Evolutionary conservation across 2,797 vertebrate species (phyloP).

Genomic region (Oryzias dopingdopingensis): DNA sequence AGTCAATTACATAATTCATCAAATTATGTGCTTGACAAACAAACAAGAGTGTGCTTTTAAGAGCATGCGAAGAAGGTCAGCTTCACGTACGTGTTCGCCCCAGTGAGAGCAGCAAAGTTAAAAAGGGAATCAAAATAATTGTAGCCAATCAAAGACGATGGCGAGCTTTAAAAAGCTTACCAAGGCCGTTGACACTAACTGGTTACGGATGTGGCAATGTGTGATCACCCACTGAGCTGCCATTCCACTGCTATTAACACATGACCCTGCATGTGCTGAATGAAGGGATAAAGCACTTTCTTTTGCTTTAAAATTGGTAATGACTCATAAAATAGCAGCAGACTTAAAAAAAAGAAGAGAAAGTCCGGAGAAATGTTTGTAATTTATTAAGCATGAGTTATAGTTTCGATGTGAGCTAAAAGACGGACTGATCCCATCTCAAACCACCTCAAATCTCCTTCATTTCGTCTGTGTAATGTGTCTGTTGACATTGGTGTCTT

Average conservation of each 20-base stretch:
- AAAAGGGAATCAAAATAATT: constrained; percentile 54
- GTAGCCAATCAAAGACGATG: constrained; percentile 51
- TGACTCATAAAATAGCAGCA: constrained; percentile 30
- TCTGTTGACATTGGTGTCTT: constrained; percentile 36
- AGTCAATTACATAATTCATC: neutral
- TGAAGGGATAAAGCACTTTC: constrained; percentile 23
- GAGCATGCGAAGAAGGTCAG: constrained; percentile 28
- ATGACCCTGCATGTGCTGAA: constrained; percentile 25
- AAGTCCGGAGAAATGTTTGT: neutral
- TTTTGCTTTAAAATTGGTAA: constrained; percentile 35
- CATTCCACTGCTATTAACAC: constrained; percentile 35
- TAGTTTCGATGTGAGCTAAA: constrained; percentile 23
- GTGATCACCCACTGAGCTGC: constrained; percentile 48
- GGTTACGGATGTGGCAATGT: constrained; percentile 62
- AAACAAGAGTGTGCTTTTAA: constrained; percentile 15
- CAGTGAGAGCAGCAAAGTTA: constrained; percentile 37
- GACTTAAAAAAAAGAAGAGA: neutral
- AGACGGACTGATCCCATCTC: constrained; percentile 42
- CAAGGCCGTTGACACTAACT: constrained; percentile 45
- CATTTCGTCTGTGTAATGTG: constrained; percentile 20
- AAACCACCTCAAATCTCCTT: constrained; percentile 19
- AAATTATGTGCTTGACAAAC: constrained; percentile 1
- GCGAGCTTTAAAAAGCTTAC: constrained; percentile 46
- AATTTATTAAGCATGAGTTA: constrained; percentile 3
- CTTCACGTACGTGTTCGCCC: constrained; percentile 22